Evolutionary conservation across 2,113 vertebrate species (phyloP), one percentile per base, ranked within the genome.

Genomic region (Tricholaema leucomelas): DNA sequence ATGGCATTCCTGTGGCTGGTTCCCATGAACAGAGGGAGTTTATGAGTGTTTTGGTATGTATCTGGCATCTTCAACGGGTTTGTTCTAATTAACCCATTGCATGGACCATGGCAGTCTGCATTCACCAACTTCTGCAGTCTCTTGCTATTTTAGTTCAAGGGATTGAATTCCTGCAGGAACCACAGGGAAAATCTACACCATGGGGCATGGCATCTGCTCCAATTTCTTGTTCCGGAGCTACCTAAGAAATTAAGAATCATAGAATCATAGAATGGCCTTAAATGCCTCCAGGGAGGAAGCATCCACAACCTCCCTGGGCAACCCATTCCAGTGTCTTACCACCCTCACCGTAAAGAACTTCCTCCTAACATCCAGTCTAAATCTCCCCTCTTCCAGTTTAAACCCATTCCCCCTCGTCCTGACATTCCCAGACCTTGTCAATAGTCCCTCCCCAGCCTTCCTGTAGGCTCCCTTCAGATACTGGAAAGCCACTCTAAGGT

Each of bases 81-180:
- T 55, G 23, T 9, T 50, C 10, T 63, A 8, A 46, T 55, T 24
- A 82, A 60, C 4, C 28, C 54, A 15, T 59, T 40, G 6, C 16
- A 5, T 2, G n/a, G 44, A 17, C 31, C 12, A 3, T 9, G 74
- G 15, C 28, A 61, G 10, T 14, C 70, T 48, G 44, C 0, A 0
- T 74, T 89, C 38, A 42, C 17, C 69, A n/a, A 19, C 13, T 4
- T 28, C 65, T 0, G 0, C 14, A 20, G 31, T 9, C 24, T 60
- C 27, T 67, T 5, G 0, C 11, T 15, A 5, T 66, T 73, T 76
- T 7, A 24, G 33, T 30, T 48, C 15, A 54, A 92, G 33, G 64
- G 50, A 4, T 71, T 25, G 42, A 12, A 2, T 2, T 24, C n/a
- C 65, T 88, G 40, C 23, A 69, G 23, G 27, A 10, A 54, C 44